Evolutionary conservation across 2,888 invertebrate genomes (phyloP), one percentile per base, ranked within the genome.

Genomic region (Tachina fera): DNA sequence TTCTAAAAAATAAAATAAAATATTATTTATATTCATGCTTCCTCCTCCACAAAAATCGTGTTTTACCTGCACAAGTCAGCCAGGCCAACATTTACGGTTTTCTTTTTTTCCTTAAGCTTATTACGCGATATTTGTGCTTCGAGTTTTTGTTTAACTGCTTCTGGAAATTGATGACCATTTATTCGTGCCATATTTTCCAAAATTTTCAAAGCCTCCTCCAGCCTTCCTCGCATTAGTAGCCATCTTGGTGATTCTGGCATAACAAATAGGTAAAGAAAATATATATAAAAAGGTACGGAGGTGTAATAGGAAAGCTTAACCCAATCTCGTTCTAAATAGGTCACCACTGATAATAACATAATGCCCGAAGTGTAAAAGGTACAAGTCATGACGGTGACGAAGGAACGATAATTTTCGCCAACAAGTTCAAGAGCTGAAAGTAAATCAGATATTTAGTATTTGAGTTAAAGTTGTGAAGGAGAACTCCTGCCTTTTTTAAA

Each of bases 241-340:
- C 98, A 98, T 88, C 98, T 94, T 1, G 98, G 97, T 9, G 97
- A 98, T 93, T 98, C 98, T 0, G 98, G 98, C 89, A 98, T 94
- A 87, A 97, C 96, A 92, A 97, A 96, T 95, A 97, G 96, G 90
- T 97, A 97, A 10, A 97, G 93, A 89, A 97, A 97, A 91, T 98
- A 97, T 1, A 96, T 92, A 60, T 96, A 94, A 92, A 98, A 98
- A 4, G 98, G 98, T 9, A 96, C 93, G 1, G 98, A 97, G 14
- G 97, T 97, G 14, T 95, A 96, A 87, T 97, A 92, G 0, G 97
- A 96, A 1, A 98, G 93, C 45, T 94, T 94, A 85, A 96, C 95
- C 98, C 98, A 98, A 91, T 98, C 96, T 76, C 96, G 94, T 60
- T 98, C 94, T 77, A 97, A 93, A 91, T 97, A 98, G 5, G 97